Evolutionary conservation across 2,888 invertebrate species (phyloP), one percentile per base, ranked within the genome.

Genomic region (Odontocerum albicorne): DNA sequence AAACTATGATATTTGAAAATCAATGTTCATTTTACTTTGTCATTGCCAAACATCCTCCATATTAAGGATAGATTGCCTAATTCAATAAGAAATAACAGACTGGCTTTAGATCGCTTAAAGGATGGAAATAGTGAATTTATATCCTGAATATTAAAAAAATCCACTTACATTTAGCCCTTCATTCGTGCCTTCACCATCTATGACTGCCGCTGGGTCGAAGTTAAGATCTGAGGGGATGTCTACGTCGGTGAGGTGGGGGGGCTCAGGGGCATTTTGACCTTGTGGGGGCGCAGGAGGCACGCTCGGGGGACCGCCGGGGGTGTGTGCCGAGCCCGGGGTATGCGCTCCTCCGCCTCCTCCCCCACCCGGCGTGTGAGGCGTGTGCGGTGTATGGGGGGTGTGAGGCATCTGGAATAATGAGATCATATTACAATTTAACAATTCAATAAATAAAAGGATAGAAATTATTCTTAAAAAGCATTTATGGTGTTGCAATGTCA

Each of bases 91-190:
- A n/a, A n/a, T n/a, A n/a, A n/a, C n/a, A n/a, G n/a, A n/a, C n/a
- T n/a, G n/a, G n/a, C n/a, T n/a, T n/a, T n/a, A n/a, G n/a, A n/a
- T n/a, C n/a, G n/a, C n/a, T n/a, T n/a, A n/a, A n/a, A n/a, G n/a
- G n/a, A n/a, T n/a, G n/a, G n/a, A n/a, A n/a, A n/a, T n/a, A n/a
- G n/a, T n/a, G n/a, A n/a, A n/a, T n/a, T n/a, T n/a, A n/a, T n/a
- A n/a, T n/a, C n/a, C n/a, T n/a, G n/a, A n/a, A n/a, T n/a, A n/a
- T n/a, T n/a, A n/a, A n/a, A n/a, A n/a, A n/a, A n/a, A n/a, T n/a
- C n/a, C n/a, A 85, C 92, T 90, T 78, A 95, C 95, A 80, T 95
- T 95, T 65, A 96, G 83, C 63, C 87, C 87, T 74, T 94, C 93
- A 68, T 88, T 87, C 61, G 90, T 88, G 63, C 91, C 92, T 73